phyloP scores from a whole-genome alignment of 2,888 invertebrate species.

The Lepidocyrtinus sp. region DNA sequence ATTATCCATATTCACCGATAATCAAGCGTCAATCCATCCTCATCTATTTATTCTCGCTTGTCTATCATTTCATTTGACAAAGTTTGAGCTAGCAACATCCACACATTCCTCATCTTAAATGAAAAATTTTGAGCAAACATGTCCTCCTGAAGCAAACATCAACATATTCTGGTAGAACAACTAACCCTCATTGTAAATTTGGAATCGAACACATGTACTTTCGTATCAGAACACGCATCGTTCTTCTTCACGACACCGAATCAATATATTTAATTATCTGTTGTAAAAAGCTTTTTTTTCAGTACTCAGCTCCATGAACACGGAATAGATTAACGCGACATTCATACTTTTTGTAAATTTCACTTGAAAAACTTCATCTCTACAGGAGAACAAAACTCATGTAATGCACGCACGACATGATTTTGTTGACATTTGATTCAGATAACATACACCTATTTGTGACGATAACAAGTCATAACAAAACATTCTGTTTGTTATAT shows the following conservation, averaged over 20 bases:
- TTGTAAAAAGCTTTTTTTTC: no score
- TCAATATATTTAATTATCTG: no score
- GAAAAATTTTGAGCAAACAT: no score
- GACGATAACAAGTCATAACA: constrained; percentile 1
- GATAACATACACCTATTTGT: not conserved
- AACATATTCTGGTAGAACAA: not conserved
- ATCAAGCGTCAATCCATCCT: constrained; percentile 45
- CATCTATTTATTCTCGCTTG: constrained; percentile 38
- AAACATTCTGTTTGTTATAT: not conserved
- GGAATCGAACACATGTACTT: constrained; percentile 3
- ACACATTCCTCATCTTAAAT: no score
- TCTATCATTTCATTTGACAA: constrained; percentile 38
- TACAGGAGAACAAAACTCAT: not conserved
- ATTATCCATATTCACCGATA: constrained; percentile 22
- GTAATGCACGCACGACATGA: constrained; percentile 11
- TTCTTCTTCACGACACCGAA: no score
- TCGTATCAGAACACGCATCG: not conserved
- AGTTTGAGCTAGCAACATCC: no score
- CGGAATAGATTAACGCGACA: no score
- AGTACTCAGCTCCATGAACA: no score
- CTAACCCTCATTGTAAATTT: constrained; percentile 1
- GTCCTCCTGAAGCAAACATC: not conserved
- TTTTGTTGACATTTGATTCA: constrained; percentile 1
- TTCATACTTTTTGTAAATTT: no score
- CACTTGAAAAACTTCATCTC: no score